Conservation (phyloP, 2,888 invertebrate genomes). For the Drosophila meridiana region DNA sequence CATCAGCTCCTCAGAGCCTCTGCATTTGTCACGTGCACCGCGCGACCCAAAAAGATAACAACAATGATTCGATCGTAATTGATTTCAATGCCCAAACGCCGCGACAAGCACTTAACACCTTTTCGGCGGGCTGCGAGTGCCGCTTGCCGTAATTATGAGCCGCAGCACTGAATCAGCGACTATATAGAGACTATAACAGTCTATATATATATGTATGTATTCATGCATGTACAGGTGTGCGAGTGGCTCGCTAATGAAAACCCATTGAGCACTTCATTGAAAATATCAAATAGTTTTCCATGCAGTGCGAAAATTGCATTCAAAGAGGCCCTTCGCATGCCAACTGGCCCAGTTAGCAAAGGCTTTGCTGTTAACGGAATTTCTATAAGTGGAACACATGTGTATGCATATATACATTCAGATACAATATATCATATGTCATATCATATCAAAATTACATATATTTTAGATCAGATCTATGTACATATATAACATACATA, state of each 20-base stretch:
- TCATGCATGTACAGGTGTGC: neutral
- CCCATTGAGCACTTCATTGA: neutral
- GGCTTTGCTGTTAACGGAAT: neutral
- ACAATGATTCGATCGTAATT: slow-evolving; percentile 65
- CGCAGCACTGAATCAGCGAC: slow-evolving; percentile 5
- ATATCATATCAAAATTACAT: no score
- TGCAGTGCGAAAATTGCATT: neutral
- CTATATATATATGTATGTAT: neutral
- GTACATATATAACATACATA: no score
- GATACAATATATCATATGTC: no score
- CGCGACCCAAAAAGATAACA: slow-evolving; percentile 64
- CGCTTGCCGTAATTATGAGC: slow-evolving; percentile 41
- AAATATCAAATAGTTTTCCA: neutral
- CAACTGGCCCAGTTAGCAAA: neutral
- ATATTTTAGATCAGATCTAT: no score
- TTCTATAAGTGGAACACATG: neutral
- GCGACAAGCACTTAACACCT: slow-evolving; percentile 47
- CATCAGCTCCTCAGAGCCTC: slow-evolving; percentile 25
- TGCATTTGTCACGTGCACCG: slow-evolving; percentile 62
- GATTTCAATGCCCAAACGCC: slow-evolving; percentile 47
- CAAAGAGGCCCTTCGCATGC: neutral
- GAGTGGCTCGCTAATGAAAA: neutral
- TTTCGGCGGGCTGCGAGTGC: slow-evolving; percentile 22
- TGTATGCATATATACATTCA: no score
- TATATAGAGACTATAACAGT: neutral